Evolutionary conservation across 2,888 invertebrate species (phyloP), one percentile per base, ranked within the genome.

Genomic region (Stenichneumon culpator): DNA sequence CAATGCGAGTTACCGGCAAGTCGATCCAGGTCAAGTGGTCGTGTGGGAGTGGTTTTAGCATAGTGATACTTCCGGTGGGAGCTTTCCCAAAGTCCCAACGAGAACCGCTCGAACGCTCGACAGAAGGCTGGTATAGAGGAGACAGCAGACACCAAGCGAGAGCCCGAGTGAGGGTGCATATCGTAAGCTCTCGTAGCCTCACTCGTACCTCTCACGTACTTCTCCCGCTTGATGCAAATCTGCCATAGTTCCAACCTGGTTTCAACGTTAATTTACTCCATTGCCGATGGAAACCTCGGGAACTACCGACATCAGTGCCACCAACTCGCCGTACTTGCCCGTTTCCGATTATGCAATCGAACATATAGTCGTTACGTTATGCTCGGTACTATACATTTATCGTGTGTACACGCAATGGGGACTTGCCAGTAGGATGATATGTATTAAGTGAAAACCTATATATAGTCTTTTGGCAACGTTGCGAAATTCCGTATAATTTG

Each of bases 211-310:
- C 70, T 77, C 25, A 70, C 32, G 28, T 54, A 74, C 36, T 78
- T 19, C 67, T 70, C 80, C 80, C 79, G 72, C 86, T 82, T 87
- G 88, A 90, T 90, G 89, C 88, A 89, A 89, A 91, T 90, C 88
- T 89, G 78, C 87, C 83, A 75, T 86, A 87, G 87, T 87, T 86
- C 80, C 86, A 83, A 86, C 83, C 89, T 74, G 90, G 83, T 88
- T 87, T 82, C 87, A 80, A 85, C 86, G 87, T 84, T 90, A 89
- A 89, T 89, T 90, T 88, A 87, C 87, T 82, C 84, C 90, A 90
- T 90, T 89, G 87, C 84, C 84, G 86, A 79, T 72, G 70, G 72
- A 72, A 79, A 54, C 68, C 69, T 57, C 60, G 78, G 47, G 57
- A 39, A 78, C 67, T 36, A 67, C 44, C 16, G 28, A 69, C 28